phyloP scores from a whole-genome alignment of 2,797 vertebrate species.

The Buceros bicornis region DNA sequence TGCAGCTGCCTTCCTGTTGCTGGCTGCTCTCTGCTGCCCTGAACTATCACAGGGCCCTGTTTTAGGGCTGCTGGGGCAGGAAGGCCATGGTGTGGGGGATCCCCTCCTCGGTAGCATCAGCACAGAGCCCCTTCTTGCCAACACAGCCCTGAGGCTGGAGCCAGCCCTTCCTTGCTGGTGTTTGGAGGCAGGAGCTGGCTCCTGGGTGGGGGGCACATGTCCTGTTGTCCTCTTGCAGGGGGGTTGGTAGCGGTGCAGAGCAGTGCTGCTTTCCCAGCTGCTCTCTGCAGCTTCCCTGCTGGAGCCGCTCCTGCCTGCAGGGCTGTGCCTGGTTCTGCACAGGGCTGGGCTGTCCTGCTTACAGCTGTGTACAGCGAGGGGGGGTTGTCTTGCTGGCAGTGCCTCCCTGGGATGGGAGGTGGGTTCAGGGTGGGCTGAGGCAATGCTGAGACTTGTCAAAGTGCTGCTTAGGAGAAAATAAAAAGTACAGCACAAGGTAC shows the following conservation, averaged over 20 bases:
- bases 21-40: not conserved
- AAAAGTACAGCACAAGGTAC: not conserved
- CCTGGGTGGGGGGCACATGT: not conserved
- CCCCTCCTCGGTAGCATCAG: not conserved
- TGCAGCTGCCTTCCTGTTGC: not conserved
- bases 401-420: no score
- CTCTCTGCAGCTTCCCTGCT: not conserved
- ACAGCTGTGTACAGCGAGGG: accelerated
- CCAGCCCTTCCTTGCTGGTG: not conserved
- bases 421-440: not conserved
- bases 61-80: not conserved
- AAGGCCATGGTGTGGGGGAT: accelerated
- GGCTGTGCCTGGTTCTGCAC: not conserved
- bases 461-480: slow-evolving; percentile 40
- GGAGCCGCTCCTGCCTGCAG: accelerated
- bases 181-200: not conserved
- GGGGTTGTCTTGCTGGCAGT: not conserved
- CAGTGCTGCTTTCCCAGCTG: not conserved
- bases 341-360: not conserved
- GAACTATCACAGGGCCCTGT: not conserved
- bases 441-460: not conserved
- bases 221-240: not conserved
- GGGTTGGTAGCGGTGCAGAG: not conserved
- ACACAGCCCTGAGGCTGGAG: not conserved
- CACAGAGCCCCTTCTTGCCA: not conserved